Evolutionary conservation across 2,797 vertebrate species (phyloP), one percentile per base, ranked within the genome.

Genomic region (Gobio occitaniae): DNA sequence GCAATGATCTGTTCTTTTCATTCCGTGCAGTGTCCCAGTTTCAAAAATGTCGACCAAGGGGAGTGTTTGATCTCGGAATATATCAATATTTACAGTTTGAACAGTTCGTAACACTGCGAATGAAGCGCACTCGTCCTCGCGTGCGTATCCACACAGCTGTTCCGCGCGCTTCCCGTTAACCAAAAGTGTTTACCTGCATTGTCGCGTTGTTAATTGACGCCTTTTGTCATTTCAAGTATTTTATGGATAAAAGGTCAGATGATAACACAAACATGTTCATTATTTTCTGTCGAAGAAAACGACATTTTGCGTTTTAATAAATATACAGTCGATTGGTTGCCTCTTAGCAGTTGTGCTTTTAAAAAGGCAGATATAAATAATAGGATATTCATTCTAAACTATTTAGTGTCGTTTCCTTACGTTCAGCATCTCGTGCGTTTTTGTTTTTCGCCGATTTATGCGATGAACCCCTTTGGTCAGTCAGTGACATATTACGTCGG

Each of bases 401-500:
- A 21, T 36, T 66, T 50, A 36, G 21, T 52, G 44, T 32, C 32
- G 36, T 38, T 50, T 63, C 3, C 48, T 15, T 41, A 36, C 19
- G 25, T 72, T 76, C 21, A 71, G 19, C 19, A 75, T 66, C 71
- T 71, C 29, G 5, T 54, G 56, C 68, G 74, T 54, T 44, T 78
- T 70, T 59, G 52, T 76, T 75, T 91, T 92, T 91, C 90, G 84
- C 90, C 85, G 88, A 93, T 82, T 90, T 89, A 89, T 82, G 87
- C 84, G 87, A 85, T 84, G 91, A 91, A 93, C 79, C 90, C 90
- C 93, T 92, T 91, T 91, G 92, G 93, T 89, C 91, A 77, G 93
- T 89, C 91, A 78, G 86, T 94, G 94, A 95, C 92, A 87, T 91
- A 95, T 95, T 92, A 93, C 61, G 88, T 92, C 77, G 90, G 90